Base-by-base conservation (phyloP, 1,140 invertebrate species). In the Orussus abietinus region DNA sequence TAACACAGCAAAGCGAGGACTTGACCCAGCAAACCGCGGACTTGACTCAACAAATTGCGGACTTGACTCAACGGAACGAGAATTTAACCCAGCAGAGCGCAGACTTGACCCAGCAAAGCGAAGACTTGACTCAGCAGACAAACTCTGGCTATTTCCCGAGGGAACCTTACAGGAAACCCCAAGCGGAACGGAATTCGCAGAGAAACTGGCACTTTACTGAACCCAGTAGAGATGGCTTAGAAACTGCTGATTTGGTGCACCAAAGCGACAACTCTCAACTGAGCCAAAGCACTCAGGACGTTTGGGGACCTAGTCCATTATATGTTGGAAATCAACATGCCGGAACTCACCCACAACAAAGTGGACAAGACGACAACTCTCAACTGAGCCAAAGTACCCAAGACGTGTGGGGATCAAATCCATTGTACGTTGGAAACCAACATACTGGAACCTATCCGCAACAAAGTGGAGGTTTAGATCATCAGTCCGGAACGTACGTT, bases 1-100 rank as follows among this genome's bases (percentile, higher is more conserved):
- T 46, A 2, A 38, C 25, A 11, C 45, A 37, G 29, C 31, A 47
- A 33, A 9, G 9, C 9, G 12, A n/a, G 18, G 28, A 38, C 18
- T 25, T 18, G 1, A 17, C 7, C 31, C 18, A 4, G 9, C 34
- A 40, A 15, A 30, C 4, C 5, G 34, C 59, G 3, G 46, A 62
- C 33, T 41, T 52, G 5, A 45, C 13, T 6, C 42, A 52, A 31
- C 42, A 46, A 22, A 43, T 7, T n/a, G 19, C 10, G 13, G 32
- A 15, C 15, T 20, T 55, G n/a, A 47, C 38, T 4, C 51, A 57
- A 34, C 40, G 51, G 35, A 45, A 31, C 22, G 45, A 56, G 42
- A 44, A 55, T 47, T 37, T 48, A 35, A 47, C 48, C 11, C 49
- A 57, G 14, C 38, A 45, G 12, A 5, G 10, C 15, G 13, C 35